Evolutionary conservation across 2,888 invertebrate species (phyloP), one percentile per base, ranked within the genome.

Genomic region (Copidosoma aretas): DNA sequence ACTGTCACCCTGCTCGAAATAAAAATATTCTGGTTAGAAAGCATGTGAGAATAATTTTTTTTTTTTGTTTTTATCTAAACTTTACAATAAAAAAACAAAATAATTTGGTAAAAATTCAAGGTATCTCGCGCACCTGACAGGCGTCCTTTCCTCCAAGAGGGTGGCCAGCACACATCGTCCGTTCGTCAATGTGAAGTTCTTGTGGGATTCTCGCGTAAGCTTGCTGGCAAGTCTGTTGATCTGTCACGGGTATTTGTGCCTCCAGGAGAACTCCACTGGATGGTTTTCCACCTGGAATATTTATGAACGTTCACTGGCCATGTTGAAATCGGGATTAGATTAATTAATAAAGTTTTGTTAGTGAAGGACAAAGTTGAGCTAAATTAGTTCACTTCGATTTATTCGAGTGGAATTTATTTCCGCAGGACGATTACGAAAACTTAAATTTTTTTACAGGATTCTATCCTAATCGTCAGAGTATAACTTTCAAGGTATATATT

Each of bases 81-180:
- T 32, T 32, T 32, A 32, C 32, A 32, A 32, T 32, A 32, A 15
- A 19, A 51, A 60, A 51, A 14, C 49, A 51, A 60, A 25, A 21
- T 49, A 49, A 1, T 5, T 19, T 51, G 32, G 14, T 58, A 58
- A 58, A 21, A 58, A 43, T 43, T 43, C 21, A 24, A 4, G 24
- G 21, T 24, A 52, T 49, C 32, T 8, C n/a, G n/a, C n/a, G n/a
- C 78, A 87, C 93, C 84, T 90, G 89, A 76, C 93, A 93, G 53
- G 92, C 89, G 78, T 93, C 93, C 79, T 89, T 89, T 24, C 89
- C 89, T 0, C 91, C 92, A 59, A 80, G 77, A 60, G 86, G 81
- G 78, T 81, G 88, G 0, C 92, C 92, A 0, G 92, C 93, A 78
- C 93, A 93, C 1, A 93, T 74, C 32, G 90, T 89, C 1, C 89